A percentile compares a stretch with the other conserved stretches of the same genome.
Conservation (phyloP, 2,113 vertebrate species). For the Sialia sialis region DNA sequence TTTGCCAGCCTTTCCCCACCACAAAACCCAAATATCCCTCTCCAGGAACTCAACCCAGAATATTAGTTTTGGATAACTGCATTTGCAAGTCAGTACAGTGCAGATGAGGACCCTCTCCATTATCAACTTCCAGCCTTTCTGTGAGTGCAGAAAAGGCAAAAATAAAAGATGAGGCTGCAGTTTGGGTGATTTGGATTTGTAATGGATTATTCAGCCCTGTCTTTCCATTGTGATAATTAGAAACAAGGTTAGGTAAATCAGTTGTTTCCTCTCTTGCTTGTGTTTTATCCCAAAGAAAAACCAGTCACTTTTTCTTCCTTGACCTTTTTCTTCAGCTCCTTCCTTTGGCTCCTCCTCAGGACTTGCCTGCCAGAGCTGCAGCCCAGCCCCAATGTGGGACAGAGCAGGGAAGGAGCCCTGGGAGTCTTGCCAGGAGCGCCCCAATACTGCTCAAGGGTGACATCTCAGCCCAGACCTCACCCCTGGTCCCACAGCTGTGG, state of each 20-base stretch:
- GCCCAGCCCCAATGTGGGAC: neutral
- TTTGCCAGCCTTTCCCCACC: slow-evolving; percentile 53
- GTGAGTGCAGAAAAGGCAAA: neutral
- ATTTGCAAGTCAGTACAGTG: slow-evolving; percentile 23
- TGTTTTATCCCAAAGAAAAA: neutral
- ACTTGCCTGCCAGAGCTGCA: neutral
- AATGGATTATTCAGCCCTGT: neutral
- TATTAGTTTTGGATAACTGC: slow-evolving; percentile 59
- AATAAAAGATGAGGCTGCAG: neutral
- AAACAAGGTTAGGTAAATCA: neutral
- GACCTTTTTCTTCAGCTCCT: neutral
- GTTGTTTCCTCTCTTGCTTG: neutral
- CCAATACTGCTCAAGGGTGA: fast-evolving
- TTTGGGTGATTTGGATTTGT: neutral
- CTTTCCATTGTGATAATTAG: neutral
- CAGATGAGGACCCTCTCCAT: neutral
- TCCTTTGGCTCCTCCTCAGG: neutral
- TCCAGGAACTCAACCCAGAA: slow-evolving; percentile 61
- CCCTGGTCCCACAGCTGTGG: neutral
- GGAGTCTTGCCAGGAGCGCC: neutral
- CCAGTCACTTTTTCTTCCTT: neutral
- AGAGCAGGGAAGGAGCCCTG: neutral
- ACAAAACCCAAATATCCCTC: slow-evolving; percentile 65
- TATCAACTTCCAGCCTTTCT: neutral
- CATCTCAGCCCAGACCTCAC: neutral